A percentile compares a stretch with the other conserved stretches of the same genome.
These are phyloP conservation scores for Chaetophractus vellerosus DNA, from an alignment of 2,797 vertebrate species.

Conservation along the genomic window DNA sequence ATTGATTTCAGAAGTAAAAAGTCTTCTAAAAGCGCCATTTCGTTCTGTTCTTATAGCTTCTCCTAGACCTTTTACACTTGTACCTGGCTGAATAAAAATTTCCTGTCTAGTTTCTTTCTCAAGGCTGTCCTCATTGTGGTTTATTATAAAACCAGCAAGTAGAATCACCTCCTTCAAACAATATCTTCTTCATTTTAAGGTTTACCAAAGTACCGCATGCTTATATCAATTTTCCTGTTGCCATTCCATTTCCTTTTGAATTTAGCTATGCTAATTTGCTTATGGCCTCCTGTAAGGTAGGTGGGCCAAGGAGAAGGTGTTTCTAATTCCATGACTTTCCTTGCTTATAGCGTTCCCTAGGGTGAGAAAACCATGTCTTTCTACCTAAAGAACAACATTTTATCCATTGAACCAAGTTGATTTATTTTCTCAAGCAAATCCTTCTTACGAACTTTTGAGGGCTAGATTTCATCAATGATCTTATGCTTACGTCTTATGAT, in stretches of 20 bases:
- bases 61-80: neutral
- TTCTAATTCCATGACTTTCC: neutral
- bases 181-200: neutral
- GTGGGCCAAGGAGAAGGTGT: neutral
- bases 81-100: neutral
- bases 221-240: neutral
- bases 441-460: neutral
- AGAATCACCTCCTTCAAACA: neutral
- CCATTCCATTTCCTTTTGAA: conserved; percentile 15
- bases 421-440: neutral
- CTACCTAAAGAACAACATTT: neutral
- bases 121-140: neutral
- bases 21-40: neutral
- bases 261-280: conserved; percentile 23
- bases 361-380: neutral
- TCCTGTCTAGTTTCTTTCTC: neutral
- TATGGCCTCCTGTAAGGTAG: neutral
- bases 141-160: neutral
- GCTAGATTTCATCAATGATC: neutral
- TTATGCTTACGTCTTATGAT: neutral
- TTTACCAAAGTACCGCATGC: neutral
- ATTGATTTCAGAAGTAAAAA: neutral
- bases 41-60: neutral
- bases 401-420: neutral
- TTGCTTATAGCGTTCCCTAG: neutral